Evolutionary conservation across 1,140 invertebrate genomes (phyloP).

Genomic region (Drosophila setifemur): DNA sequence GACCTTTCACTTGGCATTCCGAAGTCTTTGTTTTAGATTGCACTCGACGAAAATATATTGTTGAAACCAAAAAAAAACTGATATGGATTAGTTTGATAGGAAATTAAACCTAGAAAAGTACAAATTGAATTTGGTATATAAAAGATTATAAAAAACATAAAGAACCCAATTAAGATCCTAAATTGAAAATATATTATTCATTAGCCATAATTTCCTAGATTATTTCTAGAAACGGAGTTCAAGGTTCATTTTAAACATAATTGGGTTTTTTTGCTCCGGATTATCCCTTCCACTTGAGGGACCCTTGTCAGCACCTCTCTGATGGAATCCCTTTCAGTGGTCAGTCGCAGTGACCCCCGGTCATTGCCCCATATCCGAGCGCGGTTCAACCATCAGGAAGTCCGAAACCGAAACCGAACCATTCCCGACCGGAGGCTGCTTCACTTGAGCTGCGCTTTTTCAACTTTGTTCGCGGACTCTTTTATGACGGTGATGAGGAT

Average conservation of each 20-base stretch:
- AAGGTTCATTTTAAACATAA: slow-evolving; percentile 1
- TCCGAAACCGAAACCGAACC: slow-evolving; percentile 41
- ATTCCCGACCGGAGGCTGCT: slow-evolving; percentile 26
- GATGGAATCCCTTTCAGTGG: background rate
- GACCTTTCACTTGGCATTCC: background rate
- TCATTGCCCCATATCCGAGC: slow-evolving; percentile 38
- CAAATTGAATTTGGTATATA: too few relatives aligned
- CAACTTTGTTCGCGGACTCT: slow-evolving; percentile 44
- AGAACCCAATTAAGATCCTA: too few relatives aligned
- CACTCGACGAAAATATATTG: too few relatives aligned
- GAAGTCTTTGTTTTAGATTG: background rate
- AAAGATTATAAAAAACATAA: too few relatives aligned
- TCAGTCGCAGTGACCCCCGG: slow-evolving; percentile 21
- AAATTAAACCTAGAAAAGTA: too few relatives aligned
- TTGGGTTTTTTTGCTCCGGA: background rate
- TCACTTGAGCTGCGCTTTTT: slow-evolving; percentile 50
- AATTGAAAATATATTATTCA: too few relatives aligned
- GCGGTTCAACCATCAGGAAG: slow-evolving; percentile 11
- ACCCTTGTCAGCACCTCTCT: slow-evolving; percentile 20
- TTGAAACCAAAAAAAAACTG: too few relatives aligned
- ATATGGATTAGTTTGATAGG: too few relatives aligned
- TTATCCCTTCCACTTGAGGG: slow-evolving; percentile 13
- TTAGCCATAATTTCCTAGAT: background rate
- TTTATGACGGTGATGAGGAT: slow-evolving; percentile 38
- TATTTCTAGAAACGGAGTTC: background rate